These are phyloP conservation scores for Pheosia gnoma DNA, from an alignment of 2,888 invertebrate species.

Conservation along the genomic window DNA sequence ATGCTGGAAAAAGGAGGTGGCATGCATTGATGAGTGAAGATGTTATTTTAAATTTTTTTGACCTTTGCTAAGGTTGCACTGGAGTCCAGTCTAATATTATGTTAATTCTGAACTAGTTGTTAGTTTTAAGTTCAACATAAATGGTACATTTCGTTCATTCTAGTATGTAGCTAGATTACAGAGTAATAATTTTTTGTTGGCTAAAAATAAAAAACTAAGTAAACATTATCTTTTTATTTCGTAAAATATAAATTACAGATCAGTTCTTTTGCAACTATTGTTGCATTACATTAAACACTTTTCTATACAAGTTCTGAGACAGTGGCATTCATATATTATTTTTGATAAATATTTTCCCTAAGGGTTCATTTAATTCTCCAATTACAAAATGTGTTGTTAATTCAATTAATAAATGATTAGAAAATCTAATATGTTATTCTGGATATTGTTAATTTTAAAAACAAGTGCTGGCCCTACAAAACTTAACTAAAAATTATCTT, in stretches of 20 bases:
- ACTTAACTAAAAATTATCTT: slow-evolving; percentile 52
- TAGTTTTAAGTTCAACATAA: slow-evolving; percentile 30
- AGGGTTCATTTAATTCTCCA: background rate
- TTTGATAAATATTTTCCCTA: slow-evolving; percentile 2
- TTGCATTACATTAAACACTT: slow-evolving; percentile 1
- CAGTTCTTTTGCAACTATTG: slow-evolving; percentile 22
- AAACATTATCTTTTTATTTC: background rate
- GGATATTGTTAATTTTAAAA: background rate
- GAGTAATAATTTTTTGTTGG: background rate
- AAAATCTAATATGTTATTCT: background rate
- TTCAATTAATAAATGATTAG: background rate
- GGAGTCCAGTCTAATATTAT: slow-evolving; percentile 19
- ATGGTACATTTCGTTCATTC: slow-evolving; percentile 28
- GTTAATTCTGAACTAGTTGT: slow-evolving; percentile 21
- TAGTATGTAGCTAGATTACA: slow-evolving; percentile 21
- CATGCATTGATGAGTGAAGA: slow-evolving; percentile 61
- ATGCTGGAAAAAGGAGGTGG: slow-evolving; percentile 90
- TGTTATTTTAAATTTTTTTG: slow-evolving; percentile 10
- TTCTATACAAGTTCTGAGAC: background rate
- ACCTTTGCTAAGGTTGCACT: slow-evolving; percentile 20
- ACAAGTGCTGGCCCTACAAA: slow-evolving; percentile 3
- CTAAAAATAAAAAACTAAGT: background rate
- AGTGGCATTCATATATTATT: background rate
- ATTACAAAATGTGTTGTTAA: background rate
- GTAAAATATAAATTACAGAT: slow-evolving; percentile 23